Evolutionary conservation across 2,888 invertebrate genomes (phyloP), one percentile per base, ranked within the genome.

Genomic region (Crioceris asparagi): DNA sequence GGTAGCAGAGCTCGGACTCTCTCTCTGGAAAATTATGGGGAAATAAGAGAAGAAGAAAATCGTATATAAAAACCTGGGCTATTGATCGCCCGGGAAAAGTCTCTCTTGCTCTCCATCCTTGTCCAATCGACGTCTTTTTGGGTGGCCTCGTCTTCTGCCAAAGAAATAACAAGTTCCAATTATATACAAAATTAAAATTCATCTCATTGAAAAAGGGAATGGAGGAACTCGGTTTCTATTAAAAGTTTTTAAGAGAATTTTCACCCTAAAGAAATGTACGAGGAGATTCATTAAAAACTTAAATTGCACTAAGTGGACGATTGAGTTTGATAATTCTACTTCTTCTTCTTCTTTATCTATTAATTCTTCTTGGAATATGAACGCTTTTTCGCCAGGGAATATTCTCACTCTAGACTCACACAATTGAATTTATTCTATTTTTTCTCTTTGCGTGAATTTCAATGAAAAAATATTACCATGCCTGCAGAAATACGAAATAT

Each of bases 131-230:
- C 11, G 7, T 46, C 41, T 52, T 50, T 47, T 48, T 50, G 55
- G 47, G 46, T 50, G 45, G 55, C 53, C 49, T n/a, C n/a, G 43
- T 45, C 46, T 55, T 54, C 48, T 46, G 44, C 53, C 53, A 55
- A 57, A 56, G 58, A 59, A 60, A 60, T 61, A 60, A 61, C 59
- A 55, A 59, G 55, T 60, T 57, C 60, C 60, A 61, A 61, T 61
- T 62, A 62, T 61, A 61, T 59, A 59, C 60, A 60, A 62, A 63
- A 62, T 63, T 63, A 63, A 62, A 63, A 63, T 63, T 62, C 62
- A 62, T 59, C 62, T 62, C 63, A 60, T 61, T 63, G 63, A 62
- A 61, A 63, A 62, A 63, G 60, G 58, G 59, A 56, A 58, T 57
- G 57, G 55, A 60, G 59, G 59, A 58, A 57, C 52, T 49, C 52